Conservation (phyloP, 2,888 invertebrate species). For the Sepiola atlantica region DNA sequence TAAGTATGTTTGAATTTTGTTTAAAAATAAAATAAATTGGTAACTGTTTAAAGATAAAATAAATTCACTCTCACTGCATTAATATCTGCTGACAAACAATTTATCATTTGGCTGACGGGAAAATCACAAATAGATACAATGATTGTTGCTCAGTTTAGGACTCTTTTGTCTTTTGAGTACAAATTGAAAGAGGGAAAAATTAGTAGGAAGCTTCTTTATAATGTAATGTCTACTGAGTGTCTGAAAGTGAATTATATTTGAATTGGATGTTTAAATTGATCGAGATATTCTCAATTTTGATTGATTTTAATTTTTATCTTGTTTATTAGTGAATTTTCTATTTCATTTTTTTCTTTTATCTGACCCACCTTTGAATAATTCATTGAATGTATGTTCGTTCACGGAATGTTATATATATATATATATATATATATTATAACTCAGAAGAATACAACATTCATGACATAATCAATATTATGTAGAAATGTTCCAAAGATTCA, state of each 20-base stretch:
- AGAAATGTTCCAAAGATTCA: no score
- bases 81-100: constrained; percentile 32
- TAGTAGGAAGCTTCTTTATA: not conserved
- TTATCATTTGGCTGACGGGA: not conserved
- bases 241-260: not conserved
- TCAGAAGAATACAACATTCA: no score
- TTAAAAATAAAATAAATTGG: not conserved
- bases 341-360: not conserved
- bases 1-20: not conserved
- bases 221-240: not conserved
- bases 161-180: not conserved
- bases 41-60: not conserved
- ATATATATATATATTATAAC: no score
- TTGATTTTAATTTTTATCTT: not conserved
- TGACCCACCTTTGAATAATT: constrained; percentile 16
- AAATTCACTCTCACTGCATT: not conserved
- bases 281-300: not conserved
- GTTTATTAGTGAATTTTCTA: not conserved
- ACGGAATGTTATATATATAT: no score
- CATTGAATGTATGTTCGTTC: not conserved
- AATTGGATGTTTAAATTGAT: not conserved
- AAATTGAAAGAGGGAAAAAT: not conserved
- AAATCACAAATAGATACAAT: not conserved
- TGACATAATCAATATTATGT: no score
- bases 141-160: not conserved